Evolutionary conservation across 1,140 invertebrate species (phyloP).

Genomic region (Bombus picipes): DNA sequence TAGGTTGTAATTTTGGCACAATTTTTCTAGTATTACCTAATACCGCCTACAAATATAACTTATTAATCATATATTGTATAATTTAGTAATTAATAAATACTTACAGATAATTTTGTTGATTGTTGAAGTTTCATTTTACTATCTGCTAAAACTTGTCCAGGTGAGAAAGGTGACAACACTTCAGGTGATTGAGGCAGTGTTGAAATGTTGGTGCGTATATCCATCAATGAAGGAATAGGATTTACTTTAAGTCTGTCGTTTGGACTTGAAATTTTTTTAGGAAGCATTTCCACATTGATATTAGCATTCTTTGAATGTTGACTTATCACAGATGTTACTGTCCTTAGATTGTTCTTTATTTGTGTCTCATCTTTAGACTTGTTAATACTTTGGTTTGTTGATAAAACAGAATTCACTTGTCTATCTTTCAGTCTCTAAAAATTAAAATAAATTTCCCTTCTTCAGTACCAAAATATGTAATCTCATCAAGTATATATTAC

Average conservation of each 20-base stretch:
- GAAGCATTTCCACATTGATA: slow-evolving; percentile 26
- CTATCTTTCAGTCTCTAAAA: slow-evolving; percentile 61
- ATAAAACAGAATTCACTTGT: slow-evolving; percentile 30
- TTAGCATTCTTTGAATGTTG: slow-evolving; percentile 56
- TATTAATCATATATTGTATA: slow-evolving; percentile 5
- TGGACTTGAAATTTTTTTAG: slow-evolving; percentile 38
- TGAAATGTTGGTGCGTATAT: background rate
- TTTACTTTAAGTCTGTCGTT: slow-evolving; percentile 54
- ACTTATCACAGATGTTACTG: slow-evolving; percentile 52
- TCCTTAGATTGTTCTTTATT: slow-evolving; percentile 26
- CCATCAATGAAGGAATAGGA: slow-evolving; percentile 9
- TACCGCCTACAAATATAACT: slow-evolving; percentile 5
- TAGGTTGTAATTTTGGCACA: background rate
- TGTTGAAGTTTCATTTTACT: slow-evolving; percentile 7
- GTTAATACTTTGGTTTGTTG: slow-evolving; percentile 51
- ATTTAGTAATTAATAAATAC: background rate
- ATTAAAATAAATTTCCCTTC: background rate
- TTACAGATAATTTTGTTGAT: background rate
- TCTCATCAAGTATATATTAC: background rate
- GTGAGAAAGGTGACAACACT: slow-evolving; percentile 46
- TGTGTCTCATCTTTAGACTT: slow-evolving; percentile 28
- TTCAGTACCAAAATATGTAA: background rate
- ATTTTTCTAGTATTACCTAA: background rate
- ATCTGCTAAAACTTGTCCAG: slow-evolving; percentile 40
- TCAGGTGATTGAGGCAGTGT: background rate